Percentiles rank a stretch among this genome's conserved stretches.
These are phyloP conservation scores for Temnopleurus reevesii DNA, from an alignment of 53 echinoderm and acorn worm species.

Conservation along the genomic window DNA sequence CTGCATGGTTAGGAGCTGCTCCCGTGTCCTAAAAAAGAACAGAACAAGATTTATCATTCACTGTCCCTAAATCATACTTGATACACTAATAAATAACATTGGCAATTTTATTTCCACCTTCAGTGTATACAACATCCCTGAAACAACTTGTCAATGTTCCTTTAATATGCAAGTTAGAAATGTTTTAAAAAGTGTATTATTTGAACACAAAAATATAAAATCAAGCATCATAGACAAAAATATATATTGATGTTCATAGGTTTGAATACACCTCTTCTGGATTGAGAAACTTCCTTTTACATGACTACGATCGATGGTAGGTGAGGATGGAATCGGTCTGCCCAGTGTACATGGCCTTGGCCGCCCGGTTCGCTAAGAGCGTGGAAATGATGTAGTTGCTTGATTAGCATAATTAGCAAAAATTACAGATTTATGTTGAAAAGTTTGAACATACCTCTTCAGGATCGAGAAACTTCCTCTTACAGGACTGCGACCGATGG, in stretches of 20 bases:
- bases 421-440: too few relatives aligned
- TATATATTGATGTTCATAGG: too few relatives aligned
- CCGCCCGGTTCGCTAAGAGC: slow-evolving; percentile 88
- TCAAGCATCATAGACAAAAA: too few relatives aligned
- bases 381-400: slow-evolving; percentile 92
- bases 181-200: too few relatives aligned
- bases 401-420: too few relatives aligned
- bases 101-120: too few relatives aligned
- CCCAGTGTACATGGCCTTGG: slow-evolving; percentile 88
- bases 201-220: too few relatives aligned
- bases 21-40: slow-evolving; percentile 28
- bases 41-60: not conserved
- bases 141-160: too few relatives aligned
- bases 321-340: slow-evolving; percentile 92
- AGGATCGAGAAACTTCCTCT: slow-evolving; percentile 78
- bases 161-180: too few relatives aligned
- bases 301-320: slow-evolving; percentile 84
- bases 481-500: slow-evolving; percentile 83
- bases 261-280: slow-evolving; percentile 85
- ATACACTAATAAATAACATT: too few relatives aligned
- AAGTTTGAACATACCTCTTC: slow-evolving; percentile 86
- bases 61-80: too few relatives aligned
- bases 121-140: too few relatives aligned
- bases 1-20: slow-evolving; percentile 43
- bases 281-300: slow-evolving; percentile 77